phyloP scores from a whole-genome alignment of 2,888 invertebrate genomes.

The Geophilus truncorum region DNA sequence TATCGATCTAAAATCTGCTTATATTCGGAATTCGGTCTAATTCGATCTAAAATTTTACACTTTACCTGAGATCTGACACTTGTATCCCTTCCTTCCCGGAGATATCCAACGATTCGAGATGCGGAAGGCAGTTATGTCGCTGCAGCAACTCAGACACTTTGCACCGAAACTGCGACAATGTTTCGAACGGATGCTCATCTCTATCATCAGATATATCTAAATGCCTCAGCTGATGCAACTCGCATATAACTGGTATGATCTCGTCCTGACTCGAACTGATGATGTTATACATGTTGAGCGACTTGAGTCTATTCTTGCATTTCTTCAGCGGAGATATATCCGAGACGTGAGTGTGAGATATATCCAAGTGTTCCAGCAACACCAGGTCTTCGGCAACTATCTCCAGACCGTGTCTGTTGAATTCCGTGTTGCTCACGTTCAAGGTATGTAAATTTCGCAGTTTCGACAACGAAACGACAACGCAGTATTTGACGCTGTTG shows the following conservation, averaged over 20 bases:
- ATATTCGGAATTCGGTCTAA: too few species aligned
- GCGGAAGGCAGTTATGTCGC: slow-evolving; percentile 50
- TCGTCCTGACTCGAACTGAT: slow-evolving; percentile 48
- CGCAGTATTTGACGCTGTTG: slow-evolving; percentile 57
- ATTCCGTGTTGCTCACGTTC: slow-evolving; percentile 64
- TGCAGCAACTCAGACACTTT: slow-evolving; percentile 46
- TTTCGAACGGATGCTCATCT: slow-evolving; percentile 52
- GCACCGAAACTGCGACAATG: slow-evolving; percentile 48
- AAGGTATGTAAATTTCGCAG: slow-evolving; percentile 57
- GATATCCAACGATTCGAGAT: slow-evolving; percentile 59
- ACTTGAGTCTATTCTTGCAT: slow-evolving; percentile 57
- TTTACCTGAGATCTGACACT: slow-evolving; percentile 50
- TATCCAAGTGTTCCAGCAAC: slow-evolving; percentile 59
- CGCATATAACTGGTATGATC: slow-evolving; percentile 53
- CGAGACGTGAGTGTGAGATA: slow-evolving; percentile 60
- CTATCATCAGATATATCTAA: slow-evolving; percentile 58
- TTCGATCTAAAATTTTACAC: too few species aligned
- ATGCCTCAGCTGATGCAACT: slow-evolving; percentile 53
- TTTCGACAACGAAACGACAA: slow-evolving; percentile 58
- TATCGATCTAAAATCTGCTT: too few species aligned
- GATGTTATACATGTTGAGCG: slow-evolving; percentile 58
- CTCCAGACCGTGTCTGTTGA: slow-evolving; percentile 61
- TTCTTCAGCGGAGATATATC: slow-evolving; percentile 58
- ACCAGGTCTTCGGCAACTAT: slow-evolving; percentile 62
- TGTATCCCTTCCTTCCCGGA: slow-evolving; percentile 58